Conservation (phyloP, 2,888 invertebrate genomes). For the Lottia scabra region DNA sequence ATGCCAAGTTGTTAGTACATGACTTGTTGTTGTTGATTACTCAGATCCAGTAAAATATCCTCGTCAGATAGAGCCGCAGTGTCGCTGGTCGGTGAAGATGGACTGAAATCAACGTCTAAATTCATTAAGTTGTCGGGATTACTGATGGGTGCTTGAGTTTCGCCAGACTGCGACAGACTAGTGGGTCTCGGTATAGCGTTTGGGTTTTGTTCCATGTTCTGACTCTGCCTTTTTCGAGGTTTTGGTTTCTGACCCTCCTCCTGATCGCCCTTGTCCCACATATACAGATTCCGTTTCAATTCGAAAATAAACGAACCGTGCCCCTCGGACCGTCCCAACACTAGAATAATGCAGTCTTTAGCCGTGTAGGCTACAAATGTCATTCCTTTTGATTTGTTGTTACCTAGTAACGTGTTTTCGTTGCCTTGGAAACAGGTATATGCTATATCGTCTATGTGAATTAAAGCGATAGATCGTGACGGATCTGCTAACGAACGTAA, state of each 20-base stretch:
- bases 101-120: no score
- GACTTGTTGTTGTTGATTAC: no score
- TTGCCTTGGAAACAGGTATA: conserved; percentile 27
- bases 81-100: no score
- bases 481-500: conserved; percentile 4
- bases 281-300: conserved; percentile 23
- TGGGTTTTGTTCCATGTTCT: no score
- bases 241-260: neutral
- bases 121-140: no score
- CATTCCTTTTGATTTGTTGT: neutral
- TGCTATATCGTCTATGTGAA: conserved; percentile 17
- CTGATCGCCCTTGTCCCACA: conserved; percentile 12
- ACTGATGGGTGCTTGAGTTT: no score
- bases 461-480: neutral
- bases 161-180: no score
- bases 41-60: no score
- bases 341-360: conserved; percentile 21
- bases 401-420: conserved; percentile 27
- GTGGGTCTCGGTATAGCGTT: no score
- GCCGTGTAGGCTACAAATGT: conserved; percentile 25
- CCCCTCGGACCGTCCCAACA: conserved; percentile 24
- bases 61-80: no score
- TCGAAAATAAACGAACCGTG: conserved; percentile 32
- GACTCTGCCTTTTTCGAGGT: no score
- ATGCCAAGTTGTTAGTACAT: no score